These are phyloP conservation scores for Cryptophagus acutangulus DNA, from an alignment of 2,888 invertebrate genomes.

Conservation along the genomic window DNA sequence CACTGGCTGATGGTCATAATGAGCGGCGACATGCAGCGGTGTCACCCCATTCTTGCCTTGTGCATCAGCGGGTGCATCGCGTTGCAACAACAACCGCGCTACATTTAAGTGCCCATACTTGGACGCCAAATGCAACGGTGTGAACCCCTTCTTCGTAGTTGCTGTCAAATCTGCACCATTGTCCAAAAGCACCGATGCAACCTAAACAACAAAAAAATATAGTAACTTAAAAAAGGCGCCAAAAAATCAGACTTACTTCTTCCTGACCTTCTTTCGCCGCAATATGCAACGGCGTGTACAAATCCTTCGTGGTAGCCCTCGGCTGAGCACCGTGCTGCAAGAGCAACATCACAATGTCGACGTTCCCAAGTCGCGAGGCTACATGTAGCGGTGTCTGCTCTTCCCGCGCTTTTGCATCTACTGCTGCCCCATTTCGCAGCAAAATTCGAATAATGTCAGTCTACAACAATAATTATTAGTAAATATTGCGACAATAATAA, in stretches of 20 bases:
- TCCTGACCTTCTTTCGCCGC: constrained; percentile 96
- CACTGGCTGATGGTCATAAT: constrained; percentile 91
- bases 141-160: constrained; percentile 95
- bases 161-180: constrained; percentile 84
- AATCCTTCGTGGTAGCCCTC: constrained; percentile 87
- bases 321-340: constrained; percentile 90
- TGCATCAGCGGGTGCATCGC: constrained; percentile 77
- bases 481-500: constrained; percentile 3
- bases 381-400: constrained; percentile 97
- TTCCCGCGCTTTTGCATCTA: constrained; percentile 69
- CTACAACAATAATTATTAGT: constrained; percentile 27
- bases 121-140: constrained; percentile 92
- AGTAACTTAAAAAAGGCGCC: too few relatives aligned
- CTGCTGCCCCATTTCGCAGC: constrained; percentile 82
- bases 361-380: constrained; percentile 91
- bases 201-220: constrained; percentile 48
- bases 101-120: constrained; percentile 95
- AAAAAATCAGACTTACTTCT: too few relatives aligned
- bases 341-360: constrained; percentile 89
- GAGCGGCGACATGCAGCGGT: constrained; percentile 93
- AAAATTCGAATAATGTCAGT: constrained; percentile 95
- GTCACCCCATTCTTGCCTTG: constrained; percentile 94
- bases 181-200: constrained; percentile 84
- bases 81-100: constrained; percentile 78
- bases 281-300: constrained; percentile 94